Conservation (phyloP, 2,888 invertebrate species). For the Anorthoa munda region DNA sequence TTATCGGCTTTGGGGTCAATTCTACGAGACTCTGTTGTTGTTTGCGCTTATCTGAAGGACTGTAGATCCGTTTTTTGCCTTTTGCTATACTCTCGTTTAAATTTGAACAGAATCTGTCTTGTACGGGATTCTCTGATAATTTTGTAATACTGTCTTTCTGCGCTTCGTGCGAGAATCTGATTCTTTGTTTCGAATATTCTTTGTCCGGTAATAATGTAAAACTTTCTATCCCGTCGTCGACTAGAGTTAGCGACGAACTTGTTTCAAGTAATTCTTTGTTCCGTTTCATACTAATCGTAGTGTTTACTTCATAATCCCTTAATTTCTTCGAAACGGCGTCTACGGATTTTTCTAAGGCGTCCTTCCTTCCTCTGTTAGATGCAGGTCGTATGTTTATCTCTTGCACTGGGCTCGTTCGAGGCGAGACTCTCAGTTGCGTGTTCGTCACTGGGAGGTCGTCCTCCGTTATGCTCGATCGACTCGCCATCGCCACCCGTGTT, state of each 20-base stretch:
- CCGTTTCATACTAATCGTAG: slow-evolving; percentile 81
- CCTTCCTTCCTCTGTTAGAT: no score
- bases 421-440: neutral
- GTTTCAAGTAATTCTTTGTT: slow-evolving; percentile 79
- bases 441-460: slow-evolving; percentile 53
- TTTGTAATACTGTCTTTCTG: slow-evolving; percentile 38
- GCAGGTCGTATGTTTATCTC: slow-evolving; percentile 48
- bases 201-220: slow-evolving; percentile 12
- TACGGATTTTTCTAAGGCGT: slow-evolving; percentile 70
- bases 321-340: slow-evolving; percentile 62
- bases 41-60: slow-evolving; percentile 68
- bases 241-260: slow-evolving; percentile 81
- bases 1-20: slow-evolving; percentile 80
- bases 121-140: neutral
- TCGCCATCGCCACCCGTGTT: slow-evolving; percentile 49
- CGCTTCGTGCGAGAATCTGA: slow-evolving; percentile 11
- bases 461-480: neutral
- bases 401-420: neutral
- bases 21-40: slow-evolving; percentile 62
- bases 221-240: slow-evolving; percentile 76
- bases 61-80: slow-evolving; percentile 77
- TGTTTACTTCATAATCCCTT: slow-evolving; percentile 79
- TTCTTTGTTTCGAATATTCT: neutral
- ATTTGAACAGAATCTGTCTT: neutral
- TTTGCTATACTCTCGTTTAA: slow-evolving; percentile 41